Base-by-base conservation (phyloP, 1,140 invertebrate genomes). In the Adoxophyes honmai region DNA sequence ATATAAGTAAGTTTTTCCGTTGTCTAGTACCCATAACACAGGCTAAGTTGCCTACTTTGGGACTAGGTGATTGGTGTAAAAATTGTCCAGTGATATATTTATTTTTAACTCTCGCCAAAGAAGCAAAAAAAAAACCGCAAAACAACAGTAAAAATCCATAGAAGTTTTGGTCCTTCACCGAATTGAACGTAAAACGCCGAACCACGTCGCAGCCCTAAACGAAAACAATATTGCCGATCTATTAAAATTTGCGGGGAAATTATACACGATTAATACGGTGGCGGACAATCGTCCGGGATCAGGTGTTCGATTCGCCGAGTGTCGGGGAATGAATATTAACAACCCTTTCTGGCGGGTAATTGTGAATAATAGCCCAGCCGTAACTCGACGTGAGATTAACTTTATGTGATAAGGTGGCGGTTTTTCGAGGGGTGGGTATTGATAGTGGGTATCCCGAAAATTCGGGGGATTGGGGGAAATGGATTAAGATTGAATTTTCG, bases 251-350 rank as follows among this genome's bases (percentile, higher is more conserved):
- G 57, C 64, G 59, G 71, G 60, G 53, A 63, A 76, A 77, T 81
- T 81, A 79, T 66, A 62, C 63, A 52, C 64, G 72, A 77, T 75
- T 81, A 85, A 82, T 78, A 77, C 68, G 63, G 15, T 28, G 63
- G 62, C 60, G 57, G 65, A 62, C 65, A 68, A 66, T 62, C 57
- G 66, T 53, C 36, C 55, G 73, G 33, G 72, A 79, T 71, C 81
- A 83, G 81, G 80, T 81, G 78, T 73, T 71, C 69, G 70, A 65
- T 64, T 68, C 72, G 60, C 59, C 68, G 74, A 66, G 62, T 68
- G 78, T 75, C 75, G 64, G 53, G 38, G 55, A 79, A 87, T 84
- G 78, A 82, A 85, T 87, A 87, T 87, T 85, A 87, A 85, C 80
- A 87, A 87, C 81, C 83, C 83, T 83, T 85, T 73, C 62, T 55